A percentile compares a stretch with the other conserved stretches of the same genome.
Evolutionary conservation across 2,113 vertebrate genomes (phyloP).

Genomic region (Platichthys stellatus): DNA sequence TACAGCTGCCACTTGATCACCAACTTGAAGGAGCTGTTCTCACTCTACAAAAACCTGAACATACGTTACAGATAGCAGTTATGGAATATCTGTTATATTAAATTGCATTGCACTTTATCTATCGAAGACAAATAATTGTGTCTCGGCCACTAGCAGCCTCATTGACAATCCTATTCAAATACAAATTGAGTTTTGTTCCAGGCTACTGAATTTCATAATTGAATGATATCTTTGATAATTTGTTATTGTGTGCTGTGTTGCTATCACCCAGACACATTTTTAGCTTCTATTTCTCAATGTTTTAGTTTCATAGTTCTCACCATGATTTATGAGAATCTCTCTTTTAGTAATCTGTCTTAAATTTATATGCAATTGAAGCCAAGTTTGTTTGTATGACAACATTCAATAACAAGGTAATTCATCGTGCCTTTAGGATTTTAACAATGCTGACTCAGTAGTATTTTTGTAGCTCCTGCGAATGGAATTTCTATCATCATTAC

Average conservation of each 20-base stretch:
- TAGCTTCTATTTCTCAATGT: not conserved
- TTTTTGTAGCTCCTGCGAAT: too few relatives aligned
- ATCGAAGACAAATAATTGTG: not conserved
- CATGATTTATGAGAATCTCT: not conserved
- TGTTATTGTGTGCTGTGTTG: not conserved
- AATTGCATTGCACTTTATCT: not conserved
- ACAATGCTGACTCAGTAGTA: too few relatives aligned
- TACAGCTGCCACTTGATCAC: not conserved
- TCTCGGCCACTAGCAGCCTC: not conserved
- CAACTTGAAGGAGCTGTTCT: not conserved
- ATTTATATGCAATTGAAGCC: not conserved
- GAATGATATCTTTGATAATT: not conserved
- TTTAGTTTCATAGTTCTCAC: not conserved
- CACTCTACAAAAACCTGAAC: too few relatives aligned
- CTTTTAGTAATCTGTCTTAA: not conserved
- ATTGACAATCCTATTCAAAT: not conserved
- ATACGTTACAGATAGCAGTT: too few relatives aligned
- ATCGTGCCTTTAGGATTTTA: too few relatives aligned
- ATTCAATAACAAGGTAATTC: not conserved
- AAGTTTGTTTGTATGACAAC: not conserved
- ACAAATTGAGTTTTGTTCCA: constrained; percentile 18
- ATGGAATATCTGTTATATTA: not conserved
- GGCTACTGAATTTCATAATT: not conserved
- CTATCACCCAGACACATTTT: not conserved
- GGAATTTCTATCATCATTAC: not conserved